phyloP scores from a whole-genome alignment of 2,888 invertebrate species.

The Halocaridina rubra region DNA sequence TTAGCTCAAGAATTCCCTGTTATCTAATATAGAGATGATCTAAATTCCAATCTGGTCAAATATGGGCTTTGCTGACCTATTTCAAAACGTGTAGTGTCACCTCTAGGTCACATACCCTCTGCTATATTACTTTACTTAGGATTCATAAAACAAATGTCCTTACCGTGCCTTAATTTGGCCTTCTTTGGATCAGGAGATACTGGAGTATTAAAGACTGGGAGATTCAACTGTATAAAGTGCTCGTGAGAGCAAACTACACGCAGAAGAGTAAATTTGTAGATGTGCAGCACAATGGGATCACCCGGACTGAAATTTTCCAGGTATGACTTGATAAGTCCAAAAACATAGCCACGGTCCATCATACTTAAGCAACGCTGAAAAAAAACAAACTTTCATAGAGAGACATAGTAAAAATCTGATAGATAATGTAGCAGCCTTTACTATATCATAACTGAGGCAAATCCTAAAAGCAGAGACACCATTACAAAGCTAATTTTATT shows the following conservation, averaged over 20 bases:
- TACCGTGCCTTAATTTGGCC: conserved; percentile 67
- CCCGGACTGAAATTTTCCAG: conserved; percentile 85
- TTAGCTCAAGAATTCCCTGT: too few relatives aligned
- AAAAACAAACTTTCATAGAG: too few relatives aligned
- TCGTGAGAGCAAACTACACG: conserved; percentile 93
- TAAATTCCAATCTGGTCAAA: too few relatives aligned
- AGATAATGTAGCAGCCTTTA: too few relatives aligned
- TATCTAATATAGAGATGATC: too few relatives aligned
- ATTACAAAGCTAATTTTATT: too few relatives aligned
- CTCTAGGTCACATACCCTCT: not conserved
- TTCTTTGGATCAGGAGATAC: conserved; percentile 66
- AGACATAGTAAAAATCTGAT: too few relatives aligned
- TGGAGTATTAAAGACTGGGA: conserved; percentile 81
- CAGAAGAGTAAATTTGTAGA: conserved; percentile 91
- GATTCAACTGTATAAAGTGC: conserved; percentile 91
- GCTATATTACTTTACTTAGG: too few relatives aligned
- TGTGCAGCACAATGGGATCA: conserved; percentile 83
- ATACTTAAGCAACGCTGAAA: conserved; percentile 86
- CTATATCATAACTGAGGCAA: too few relatives aligned
- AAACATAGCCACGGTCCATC: conserved; percentile 94
- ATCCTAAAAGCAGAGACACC: too few relatives aligned
- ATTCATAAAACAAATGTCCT: conserved; percentile 55
- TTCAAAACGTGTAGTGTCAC: too few relatives aligned
- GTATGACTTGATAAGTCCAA: conserved; percentile 87
- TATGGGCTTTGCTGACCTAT: too few relatives aligned